Evolutionary conservation across 2,888 invertebrate species (phyloP).

Genomic region (Tipula helvola): DNA sequence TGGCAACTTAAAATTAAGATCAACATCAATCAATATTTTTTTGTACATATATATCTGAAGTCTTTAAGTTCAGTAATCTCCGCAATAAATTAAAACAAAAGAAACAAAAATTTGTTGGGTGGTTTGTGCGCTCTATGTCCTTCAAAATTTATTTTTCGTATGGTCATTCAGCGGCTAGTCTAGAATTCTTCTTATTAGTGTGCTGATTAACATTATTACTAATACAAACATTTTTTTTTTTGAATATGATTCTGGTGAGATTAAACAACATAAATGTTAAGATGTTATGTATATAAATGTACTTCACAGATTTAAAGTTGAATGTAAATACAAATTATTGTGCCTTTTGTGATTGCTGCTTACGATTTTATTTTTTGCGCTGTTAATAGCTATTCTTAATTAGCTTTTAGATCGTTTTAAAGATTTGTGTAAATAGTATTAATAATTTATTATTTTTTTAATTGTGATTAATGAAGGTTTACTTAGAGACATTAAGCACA

Average conservation of each 20-base stretch:
- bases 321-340: neutral
- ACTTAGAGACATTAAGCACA: neutral
- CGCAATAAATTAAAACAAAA: neutral
- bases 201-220: neutral
- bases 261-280: neutral
- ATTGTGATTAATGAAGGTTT: neutral
- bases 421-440: neutral
- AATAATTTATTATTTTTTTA: neutral
- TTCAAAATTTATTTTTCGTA: neutral
- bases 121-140: neutral
- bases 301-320: neutral
- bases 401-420: neutral
- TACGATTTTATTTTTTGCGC: neutral
- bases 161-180: neutral
- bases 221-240: neutral
- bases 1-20: neutral
- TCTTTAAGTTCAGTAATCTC: neutral
- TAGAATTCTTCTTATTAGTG: neutral
- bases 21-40: neutral
- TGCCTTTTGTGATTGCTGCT: neutral
- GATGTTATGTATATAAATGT: neutral
- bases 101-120: neutral
- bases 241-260: neutral
- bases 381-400: neutral
- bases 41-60: neutral